These are phyloP conservation scores for Phaetusa simplex DNA, from an alignment of 2,113 vertebrate species.

Conservation along the genomic window DNA sequence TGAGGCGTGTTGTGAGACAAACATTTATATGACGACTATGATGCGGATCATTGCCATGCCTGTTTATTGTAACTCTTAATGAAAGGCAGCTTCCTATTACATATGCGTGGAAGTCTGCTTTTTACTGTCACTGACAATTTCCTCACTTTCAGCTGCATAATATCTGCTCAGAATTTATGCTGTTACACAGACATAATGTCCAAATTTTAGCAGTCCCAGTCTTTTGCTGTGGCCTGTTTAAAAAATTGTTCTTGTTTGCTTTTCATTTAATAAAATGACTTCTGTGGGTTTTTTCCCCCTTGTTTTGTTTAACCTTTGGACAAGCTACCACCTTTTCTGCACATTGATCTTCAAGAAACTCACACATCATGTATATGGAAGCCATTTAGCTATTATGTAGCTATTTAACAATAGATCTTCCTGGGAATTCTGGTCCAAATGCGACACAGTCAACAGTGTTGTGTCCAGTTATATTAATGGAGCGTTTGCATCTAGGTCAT, in stretches of 20 bases:
- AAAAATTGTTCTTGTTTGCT: background rate
- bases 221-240: background rate
- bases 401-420: background rate
- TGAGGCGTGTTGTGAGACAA: background rate
- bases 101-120: background rate
- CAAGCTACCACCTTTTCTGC: background rate
- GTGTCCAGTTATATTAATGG: background rate
- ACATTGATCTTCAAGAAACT: background rate
- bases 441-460: background rate
- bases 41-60: background rate
- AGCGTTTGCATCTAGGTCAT: background rate
- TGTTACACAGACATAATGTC: background rate
- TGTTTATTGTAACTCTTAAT: slow-evolving; percentile 12
- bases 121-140: background rate
- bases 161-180: background rate
- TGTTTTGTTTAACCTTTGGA: background rate
- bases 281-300: background rate
- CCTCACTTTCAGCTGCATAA: background rate
- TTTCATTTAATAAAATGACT: background rate
- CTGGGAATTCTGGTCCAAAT: background rate
- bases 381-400: background rate
- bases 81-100: slow-evolving; percentile 3
- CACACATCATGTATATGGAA: background rate
- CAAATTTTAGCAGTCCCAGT: background rate
- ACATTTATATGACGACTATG: background rate